A percentile compares a stretch with the other conserved stretches of the same genome.
Evolutionary conservation across 2,113 vertebrate genomes (phyloP).

Genomic region (Melanostigma gelatinosum): DNA sequence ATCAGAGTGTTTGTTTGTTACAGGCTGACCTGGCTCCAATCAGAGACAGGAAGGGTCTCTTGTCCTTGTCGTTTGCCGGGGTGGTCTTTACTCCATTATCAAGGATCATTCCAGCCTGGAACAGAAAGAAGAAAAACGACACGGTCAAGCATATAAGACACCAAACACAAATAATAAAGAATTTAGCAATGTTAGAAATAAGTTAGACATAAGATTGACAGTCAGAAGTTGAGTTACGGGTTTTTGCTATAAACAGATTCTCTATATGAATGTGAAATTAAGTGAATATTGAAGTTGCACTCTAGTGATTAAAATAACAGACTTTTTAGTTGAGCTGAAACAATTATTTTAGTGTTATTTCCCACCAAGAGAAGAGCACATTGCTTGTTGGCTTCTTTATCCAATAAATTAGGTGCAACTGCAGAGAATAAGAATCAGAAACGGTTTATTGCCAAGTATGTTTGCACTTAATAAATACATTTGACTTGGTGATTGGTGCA

Average conservation of each 20-base stretch:
- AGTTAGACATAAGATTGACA: neutral
- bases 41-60: slow-evolving; percentile 93
- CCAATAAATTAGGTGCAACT: slow-evolving; percentile 7
- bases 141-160: neutral
- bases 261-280: neutral
- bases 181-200: neutral
- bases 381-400: slow-evolving; percentile 3
- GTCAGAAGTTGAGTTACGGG: neutral
- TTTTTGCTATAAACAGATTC: neutral
- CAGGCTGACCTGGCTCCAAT: slow-evolving; percentile 90
- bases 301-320: neutral
- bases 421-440: neutral
- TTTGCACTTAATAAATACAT: neutral
- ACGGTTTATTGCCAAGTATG: neutral
- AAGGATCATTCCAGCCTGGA: slow-evolving; percentile 96
- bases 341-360: neutral
- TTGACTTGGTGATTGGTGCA: neutral
- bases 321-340: neutral
- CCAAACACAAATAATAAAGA: neutral
- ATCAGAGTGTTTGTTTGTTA: neutral
- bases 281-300: neutral
- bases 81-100: slow-evolving; percentile 98
- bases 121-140: neutral
- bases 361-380: neutral
- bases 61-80: slow-evolving; percentile 92